phyloP scores from a whole-genome alignment of 2,888 invertebrate species.

The Erebia palarica region DNA sequence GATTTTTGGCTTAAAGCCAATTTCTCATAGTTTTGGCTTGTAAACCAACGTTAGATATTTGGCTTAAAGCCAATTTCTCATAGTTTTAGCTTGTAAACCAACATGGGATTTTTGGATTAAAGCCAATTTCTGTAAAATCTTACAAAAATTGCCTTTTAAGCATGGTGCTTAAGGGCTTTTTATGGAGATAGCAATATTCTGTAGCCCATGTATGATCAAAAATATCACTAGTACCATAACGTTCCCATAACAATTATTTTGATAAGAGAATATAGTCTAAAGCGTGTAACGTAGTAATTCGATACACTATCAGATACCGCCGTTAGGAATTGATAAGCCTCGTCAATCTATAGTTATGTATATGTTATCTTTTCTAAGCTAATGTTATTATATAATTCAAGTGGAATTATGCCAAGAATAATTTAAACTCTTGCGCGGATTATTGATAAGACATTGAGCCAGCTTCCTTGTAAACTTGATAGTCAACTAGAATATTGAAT shows the following conservation, averaged over 20 bases:
- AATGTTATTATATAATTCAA: not conserved
- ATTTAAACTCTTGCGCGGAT: not conserved
- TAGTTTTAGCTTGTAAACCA: too few relatives aligned
- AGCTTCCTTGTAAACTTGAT: too few relatives aligned
- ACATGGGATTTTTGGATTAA: too few relatives aligned
- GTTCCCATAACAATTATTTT: not conserved
- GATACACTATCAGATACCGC: conserved; percentile 3
- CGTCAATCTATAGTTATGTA: not conserved
- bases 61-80: too few relatives aligned
- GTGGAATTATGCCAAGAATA: not conserved
- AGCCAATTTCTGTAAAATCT: too few relatives aligned
- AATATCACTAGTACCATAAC: not conserved
- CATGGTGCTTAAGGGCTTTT: too few relatives aligned
- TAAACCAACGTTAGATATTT: too few relatives aligned
- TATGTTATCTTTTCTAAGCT: not conserved
- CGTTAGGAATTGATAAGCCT: conserved; percentile 5
- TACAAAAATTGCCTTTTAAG: too few relatives aligned
- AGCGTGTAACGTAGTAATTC: not conserved
- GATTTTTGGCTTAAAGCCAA: too few relatives aligned
- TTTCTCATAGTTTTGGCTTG: too few relatives aligned
- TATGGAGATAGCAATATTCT: not conserved
- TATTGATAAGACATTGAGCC: not conserved
- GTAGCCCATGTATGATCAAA: not conserved
- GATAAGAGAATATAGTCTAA: conserved; percentile 1
- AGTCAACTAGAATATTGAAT: too few relatives aligned